Base-by-base conservation (phyloP, 1,140 invertebrate genomes). In the Ectropis grisescens region DNA sequence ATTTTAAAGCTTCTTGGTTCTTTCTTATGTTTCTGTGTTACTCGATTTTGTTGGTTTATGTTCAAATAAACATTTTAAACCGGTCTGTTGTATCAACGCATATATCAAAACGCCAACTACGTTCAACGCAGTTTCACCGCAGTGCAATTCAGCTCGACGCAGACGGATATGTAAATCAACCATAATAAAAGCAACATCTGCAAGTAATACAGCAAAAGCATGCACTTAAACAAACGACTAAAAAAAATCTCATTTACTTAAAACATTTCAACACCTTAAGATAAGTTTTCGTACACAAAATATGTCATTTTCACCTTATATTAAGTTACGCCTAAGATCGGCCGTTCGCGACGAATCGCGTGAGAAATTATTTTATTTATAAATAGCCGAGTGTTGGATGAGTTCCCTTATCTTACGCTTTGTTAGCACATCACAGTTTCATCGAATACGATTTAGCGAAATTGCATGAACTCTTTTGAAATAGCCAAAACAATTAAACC, bases 261-360 rank as follows among this genome's bases (percentile, higher is more conserved):
- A 33, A 40, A 24, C 33, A 33, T 37, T 38, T 30, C 32, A 40
- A 45, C 47, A 52, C 33, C 37, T 50, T 49, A 47, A 43, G 47
- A 43, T 2, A n/a, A n/a, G n/a, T 47, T 50, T 55, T 54, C 68
- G 59, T 76, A 72, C 64, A 76, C 64, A 76, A 76, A 76, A 76
- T 72, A 76, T 72, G 66, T 76, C 68, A 76, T 72, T 71, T 53
- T 61, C 58, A 56, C 45, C 56, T 62, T 65, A 57, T 31, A 37
- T 27, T 50, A 41, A 39, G 6, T 38, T 49, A 55, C 29, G 24
- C 32, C 41, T 47, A 45, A 30, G 24, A 25, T 26, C 28, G 19
- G 24, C 30, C 26, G 23, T 33, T 12, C 19, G 11, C 7, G 23
- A 26, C n/a, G 24, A 26, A n/a, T n/a, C n/a, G n/a, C n/a, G n/a